Evolutionary conservation across 2,113 vertebrate genomes (phyloP), one percentile per base, ranked within the genome.

Genomic region (Pogonocichla stellata): DNA sequence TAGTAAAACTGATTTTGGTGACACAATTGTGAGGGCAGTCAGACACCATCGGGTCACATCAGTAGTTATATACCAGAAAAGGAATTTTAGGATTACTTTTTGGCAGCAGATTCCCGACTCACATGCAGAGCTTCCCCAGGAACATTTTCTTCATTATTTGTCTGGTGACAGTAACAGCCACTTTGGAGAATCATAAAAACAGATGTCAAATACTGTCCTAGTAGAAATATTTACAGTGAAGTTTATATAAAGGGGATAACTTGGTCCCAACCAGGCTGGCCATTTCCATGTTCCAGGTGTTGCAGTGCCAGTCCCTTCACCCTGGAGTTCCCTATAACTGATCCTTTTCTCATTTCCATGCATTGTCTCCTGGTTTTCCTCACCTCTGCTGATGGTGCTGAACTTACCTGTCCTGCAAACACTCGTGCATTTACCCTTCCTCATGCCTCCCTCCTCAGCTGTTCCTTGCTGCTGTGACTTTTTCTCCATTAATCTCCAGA

Each of bases 31-130:
- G 34, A 90, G 14, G 24, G 10, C 1, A 7, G 66, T 16, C 43
- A 77, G 29, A 61, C 10, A 57, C 6, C 48, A n/a, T 3, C 0
- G 0, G 20, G 40, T 73, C 72, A 84, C 34, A 74, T 42, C 42
- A 56, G 22, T 31, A 66, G 10, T 42, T 45, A 66, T 8, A 60
- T 28, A 47, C 4, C 33, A 86, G 58, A 53, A 85, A 71, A 82
- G 12, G 34, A 62, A 50, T 24, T 79, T 81, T 38, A 71, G 43
- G 36, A 94, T 28, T 28, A 17, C 13, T 71, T 74, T 82, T 57
- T 4, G 2, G 25, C 14, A 38, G 19, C 7, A 87, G 74, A 74
- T 74, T 9, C 25, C 50, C 19, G 40, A 45, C 40, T 58, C 33
- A 66, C 4, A 56, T 31, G 29, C 34, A 93, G 53, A 74, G 8